phyloP scores from a whole-genome alignment of 2,113 vertebrate species.

The Meleagris gallopavo region DNA sequence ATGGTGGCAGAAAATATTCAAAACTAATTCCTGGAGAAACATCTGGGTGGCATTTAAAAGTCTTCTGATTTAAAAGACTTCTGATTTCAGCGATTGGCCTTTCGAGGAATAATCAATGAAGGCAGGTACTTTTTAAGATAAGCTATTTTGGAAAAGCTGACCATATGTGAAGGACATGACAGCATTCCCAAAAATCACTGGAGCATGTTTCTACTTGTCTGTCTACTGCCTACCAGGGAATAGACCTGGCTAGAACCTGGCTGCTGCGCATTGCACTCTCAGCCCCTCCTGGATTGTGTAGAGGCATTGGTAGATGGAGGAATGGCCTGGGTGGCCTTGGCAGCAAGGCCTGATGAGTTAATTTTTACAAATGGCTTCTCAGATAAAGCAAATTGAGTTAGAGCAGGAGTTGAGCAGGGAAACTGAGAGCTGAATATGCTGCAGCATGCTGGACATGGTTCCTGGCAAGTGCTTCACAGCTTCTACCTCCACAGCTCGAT shows the following conservation, averaged over 20 bases:
- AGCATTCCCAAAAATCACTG: not conserved
- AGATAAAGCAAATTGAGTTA: not conserved
- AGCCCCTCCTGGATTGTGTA: not conserved
- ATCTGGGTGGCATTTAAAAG: not conserved
- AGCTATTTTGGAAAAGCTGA: not conserved
- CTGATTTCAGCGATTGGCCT: not conserved
- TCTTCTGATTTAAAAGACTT: not conserved
- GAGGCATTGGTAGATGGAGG: not conserved
- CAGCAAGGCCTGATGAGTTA: not conserved
- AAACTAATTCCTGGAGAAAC: not conserved
- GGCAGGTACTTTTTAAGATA: not conserved
- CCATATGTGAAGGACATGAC: not conserved
- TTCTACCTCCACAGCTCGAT: not conserved
- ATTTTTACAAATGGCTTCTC: not conserved
- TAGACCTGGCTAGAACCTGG: fast-evolving
- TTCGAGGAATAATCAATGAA: not conserved
- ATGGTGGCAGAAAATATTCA: not conserved
- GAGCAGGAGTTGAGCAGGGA: not conserved
- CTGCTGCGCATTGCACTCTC: fast-evolving
- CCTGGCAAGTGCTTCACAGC: not conserved
- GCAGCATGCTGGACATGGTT: fast-evolving
- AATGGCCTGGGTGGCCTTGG: not conserved
- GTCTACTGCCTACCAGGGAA: not conserved
- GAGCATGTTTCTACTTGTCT: not conserved
- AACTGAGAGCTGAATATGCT: not conserved